These are phyloP conservation scores for Catharus ustulatus DNA, from an alignment of 2,797 vertebrate species.

Conservation along the genomic window DNA sequence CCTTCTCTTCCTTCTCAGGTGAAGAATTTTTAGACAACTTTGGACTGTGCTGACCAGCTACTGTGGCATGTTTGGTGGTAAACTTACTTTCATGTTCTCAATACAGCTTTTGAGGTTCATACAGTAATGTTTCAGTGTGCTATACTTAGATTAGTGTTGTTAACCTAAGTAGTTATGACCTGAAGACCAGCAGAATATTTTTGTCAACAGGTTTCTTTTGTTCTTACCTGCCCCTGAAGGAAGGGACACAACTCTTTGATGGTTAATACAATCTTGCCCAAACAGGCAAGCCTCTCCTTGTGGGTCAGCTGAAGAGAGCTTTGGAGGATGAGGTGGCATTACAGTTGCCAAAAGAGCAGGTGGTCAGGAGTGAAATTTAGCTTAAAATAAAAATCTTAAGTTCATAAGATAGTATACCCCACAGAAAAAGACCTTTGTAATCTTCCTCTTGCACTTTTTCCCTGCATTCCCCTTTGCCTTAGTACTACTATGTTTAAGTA, in stretches of 20 bases:
- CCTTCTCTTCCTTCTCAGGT: background rate
- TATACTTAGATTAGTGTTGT: background rate
- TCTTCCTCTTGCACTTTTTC: background rate
- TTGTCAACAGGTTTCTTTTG: background rate
- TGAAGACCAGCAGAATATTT: background rate
- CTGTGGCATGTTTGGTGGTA: background rate
- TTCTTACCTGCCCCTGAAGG: background rate
- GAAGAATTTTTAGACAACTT: background rate
- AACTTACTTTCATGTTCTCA: background rate
- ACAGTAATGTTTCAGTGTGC: background rate
- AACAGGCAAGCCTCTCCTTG: fast-evolving
- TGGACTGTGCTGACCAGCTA: background rate
- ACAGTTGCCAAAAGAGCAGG: background rate
- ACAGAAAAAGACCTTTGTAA: background rate
- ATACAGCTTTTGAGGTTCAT: background rate
- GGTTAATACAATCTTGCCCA: background rate
- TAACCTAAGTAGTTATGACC: background rate
- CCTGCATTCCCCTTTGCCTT: background rate
- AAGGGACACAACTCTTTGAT: background rate
- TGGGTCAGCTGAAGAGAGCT: background rate
- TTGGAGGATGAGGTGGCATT: background rate
- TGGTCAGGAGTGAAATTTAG: background rate
- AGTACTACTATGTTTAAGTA: background rate
- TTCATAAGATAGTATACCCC: background rate
- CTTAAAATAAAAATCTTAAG: background rate